A percentile compares a stretch with the other conserved stretches of the same genome.
Conservation (phyloP, 2,113 vertebrate species). For the Diadophis punctatus region DNA sequence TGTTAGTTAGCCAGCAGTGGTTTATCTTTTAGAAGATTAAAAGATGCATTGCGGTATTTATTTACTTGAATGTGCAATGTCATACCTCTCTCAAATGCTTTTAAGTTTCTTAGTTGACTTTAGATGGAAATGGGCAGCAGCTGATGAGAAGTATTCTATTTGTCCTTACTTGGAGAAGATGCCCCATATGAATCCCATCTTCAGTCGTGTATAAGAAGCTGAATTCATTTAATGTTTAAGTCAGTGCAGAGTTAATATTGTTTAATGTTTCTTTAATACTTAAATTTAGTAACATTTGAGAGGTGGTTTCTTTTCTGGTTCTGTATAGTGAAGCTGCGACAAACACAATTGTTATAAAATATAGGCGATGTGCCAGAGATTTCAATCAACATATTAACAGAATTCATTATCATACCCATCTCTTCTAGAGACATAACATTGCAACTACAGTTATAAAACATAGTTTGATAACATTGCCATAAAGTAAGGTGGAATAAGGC, state of each 20-base stretch:
- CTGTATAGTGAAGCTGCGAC: background rate
- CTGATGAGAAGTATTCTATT: constrained; percentile 23
- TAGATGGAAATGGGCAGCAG: constrained; percentile 31
- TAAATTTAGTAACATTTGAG: background rate
- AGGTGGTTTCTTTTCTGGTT: background rate
- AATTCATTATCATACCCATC: background rate
- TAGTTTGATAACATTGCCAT: background rate
- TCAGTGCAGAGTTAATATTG: background rate
- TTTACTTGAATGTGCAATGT: constrained; percentile 65
- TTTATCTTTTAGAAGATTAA: constrained; percentile 62
- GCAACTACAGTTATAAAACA: background rate
- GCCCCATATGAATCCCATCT: background rate
- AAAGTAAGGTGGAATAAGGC: background rate
- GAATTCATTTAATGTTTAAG: background rate
- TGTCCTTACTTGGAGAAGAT: constrained; percentile 1
- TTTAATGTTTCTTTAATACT: background rate
- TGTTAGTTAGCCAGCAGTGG: constrained; percentile 72
- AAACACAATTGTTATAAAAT: background rate
- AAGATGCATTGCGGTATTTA: constrained; percentile 63
- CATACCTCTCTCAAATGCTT: constrained; percentile 58
- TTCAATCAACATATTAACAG: background rate
- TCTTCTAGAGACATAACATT: background rate
- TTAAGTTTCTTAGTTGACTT: constrained; percentile 45
- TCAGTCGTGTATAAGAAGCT: background rate
- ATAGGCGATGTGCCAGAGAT: background rate